A percentile compares a stretch with the other conserved stretches of the same genome.
phyloP scores from a whole-genome alignment of 2,113 vertebrate genomes.

The Pteropus alecto region DNA sequence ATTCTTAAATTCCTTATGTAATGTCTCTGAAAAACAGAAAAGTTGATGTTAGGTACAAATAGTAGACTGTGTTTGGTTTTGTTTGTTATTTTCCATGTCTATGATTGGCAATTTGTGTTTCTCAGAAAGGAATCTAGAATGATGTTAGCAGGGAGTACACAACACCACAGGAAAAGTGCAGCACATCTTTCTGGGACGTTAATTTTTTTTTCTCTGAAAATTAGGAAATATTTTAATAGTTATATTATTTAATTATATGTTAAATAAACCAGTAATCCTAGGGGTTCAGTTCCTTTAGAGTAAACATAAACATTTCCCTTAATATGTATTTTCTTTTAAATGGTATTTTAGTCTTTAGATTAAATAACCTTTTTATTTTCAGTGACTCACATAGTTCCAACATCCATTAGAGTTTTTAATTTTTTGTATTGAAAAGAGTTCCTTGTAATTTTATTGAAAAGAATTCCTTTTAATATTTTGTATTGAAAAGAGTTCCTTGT shows the following conservation, averaged over 20 bases:
- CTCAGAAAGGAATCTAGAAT: background rate
- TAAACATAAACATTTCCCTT: background rate
- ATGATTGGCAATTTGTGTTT: background rate
- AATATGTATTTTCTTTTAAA: background rate
- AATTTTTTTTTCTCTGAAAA: background rate
- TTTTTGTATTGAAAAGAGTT: background rate
- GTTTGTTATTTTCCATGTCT: background rate
- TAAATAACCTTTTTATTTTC: constrained; percentile 13
- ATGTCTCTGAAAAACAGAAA: background rate
- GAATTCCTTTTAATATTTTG: background rate
- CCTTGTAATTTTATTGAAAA: too few species aligned
- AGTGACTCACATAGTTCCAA: background rate
- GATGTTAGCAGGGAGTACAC: background rate
- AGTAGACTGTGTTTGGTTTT: background rate
- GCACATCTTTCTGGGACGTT: background rate
- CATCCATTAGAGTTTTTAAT: background rate
- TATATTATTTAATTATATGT: background rate
- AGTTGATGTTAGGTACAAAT: background rate
- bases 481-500: background rate
- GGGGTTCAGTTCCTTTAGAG: background rate
- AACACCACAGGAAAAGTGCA: background rate
- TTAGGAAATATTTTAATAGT: constrained; percentile 25
- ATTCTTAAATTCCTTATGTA: constrained; percentile 20
- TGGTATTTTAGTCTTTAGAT: constrained; percentile 6
- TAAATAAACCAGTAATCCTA: constrained; percentile 1